phyloP scores from a whole-genome alignment of 2,113 vertebrate species.

The Centrocercus urophasianus region DNA sequence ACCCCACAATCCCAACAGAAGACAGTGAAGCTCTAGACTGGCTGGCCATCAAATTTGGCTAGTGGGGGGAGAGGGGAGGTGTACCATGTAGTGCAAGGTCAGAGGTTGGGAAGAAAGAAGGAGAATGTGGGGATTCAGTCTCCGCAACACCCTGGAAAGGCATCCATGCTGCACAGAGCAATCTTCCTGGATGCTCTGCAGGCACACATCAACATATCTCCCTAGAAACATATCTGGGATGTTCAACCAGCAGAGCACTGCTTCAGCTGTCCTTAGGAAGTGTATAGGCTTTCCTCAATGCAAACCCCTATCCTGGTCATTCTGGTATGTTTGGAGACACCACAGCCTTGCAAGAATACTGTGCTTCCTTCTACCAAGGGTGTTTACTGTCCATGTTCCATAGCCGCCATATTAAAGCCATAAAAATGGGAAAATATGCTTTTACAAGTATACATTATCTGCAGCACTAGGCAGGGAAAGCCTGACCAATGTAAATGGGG shows the following conservation, averaged over 20 bases:
- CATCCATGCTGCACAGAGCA: background rate
- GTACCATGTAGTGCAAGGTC: background rate
- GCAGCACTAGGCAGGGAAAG: background rate
- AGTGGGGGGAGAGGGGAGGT: too few species aligned
- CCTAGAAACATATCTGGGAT: background rate
- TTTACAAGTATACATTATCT: background rate
- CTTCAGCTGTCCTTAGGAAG: background rate
- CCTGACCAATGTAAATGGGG: background rate
- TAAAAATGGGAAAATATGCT: background rate
- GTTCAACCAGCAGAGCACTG: background rate
- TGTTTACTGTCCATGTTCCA: background rate
- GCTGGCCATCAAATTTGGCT: background rate
- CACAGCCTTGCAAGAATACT: background rate
- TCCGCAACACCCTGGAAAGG: background rate
- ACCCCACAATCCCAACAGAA: background rate
- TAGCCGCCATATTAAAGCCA: background rate
- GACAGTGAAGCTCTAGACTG: background rate
- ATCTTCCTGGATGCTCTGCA: background rate
- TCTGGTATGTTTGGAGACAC: background rate
- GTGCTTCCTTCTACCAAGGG: background rate
- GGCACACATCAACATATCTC: accelerated
- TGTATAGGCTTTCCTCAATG: background rate
- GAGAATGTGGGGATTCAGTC: background rate
- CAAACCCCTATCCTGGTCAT: background rate
- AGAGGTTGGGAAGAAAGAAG: background rate